Evolutionary conservation across 2,888 invertebrate species (phyloP).

Genomic region (Campopleginae sp.): DNA sequence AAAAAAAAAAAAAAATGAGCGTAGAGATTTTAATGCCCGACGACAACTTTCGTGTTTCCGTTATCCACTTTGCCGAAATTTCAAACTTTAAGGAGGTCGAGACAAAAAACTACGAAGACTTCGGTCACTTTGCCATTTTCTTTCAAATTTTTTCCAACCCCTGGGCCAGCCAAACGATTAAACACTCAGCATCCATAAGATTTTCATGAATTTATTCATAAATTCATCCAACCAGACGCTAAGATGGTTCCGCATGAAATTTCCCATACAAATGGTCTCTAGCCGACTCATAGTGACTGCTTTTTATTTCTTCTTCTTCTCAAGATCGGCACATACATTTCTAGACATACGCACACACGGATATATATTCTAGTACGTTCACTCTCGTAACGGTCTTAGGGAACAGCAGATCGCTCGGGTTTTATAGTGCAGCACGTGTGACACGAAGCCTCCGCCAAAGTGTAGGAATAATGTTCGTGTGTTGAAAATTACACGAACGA

Average conservation of each 20-base stretch:
- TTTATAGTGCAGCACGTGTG: constrained; percentile 62
- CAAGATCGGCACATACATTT: constrained; percentile 61
- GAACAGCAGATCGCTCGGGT: constrained; percentile 62
- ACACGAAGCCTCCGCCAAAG: constrained; percentile 40
- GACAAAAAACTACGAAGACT: not conserved
- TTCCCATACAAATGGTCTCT: constrained; percentile 20
- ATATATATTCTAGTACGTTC: constrained; percentile 18
- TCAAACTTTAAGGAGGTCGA: not conserved
- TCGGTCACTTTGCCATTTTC: no score
- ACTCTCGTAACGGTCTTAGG: constrained; percentile 54
- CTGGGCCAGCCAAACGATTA: not conserved
- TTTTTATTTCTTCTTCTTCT: constrained; percentile 31
- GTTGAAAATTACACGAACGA: constrained; percentile 42
- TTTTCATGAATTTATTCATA: not conserved
- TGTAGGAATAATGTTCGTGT: constrained; percentile 47
- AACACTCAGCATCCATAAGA: not conserved
- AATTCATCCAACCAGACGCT: not conserved
- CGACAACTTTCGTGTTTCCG: not conserved
- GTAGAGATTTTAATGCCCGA: not conserved
- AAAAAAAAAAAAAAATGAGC: not conserved
- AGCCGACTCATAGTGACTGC: constrained; percentile 41
- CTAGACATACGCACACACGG: constrained; percentile 22
- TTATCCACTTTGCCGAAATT: not conserved
- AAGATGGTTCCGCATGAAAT: not conserved
- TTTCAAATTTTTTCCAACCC: not conserved